A percentile compares a stretch with the other conserved stretches of the same genome.
Evolutionary conservation across 2,113 vertebrate species (phyloP).

Genomic region (Brevimyrus niger): DNA sequence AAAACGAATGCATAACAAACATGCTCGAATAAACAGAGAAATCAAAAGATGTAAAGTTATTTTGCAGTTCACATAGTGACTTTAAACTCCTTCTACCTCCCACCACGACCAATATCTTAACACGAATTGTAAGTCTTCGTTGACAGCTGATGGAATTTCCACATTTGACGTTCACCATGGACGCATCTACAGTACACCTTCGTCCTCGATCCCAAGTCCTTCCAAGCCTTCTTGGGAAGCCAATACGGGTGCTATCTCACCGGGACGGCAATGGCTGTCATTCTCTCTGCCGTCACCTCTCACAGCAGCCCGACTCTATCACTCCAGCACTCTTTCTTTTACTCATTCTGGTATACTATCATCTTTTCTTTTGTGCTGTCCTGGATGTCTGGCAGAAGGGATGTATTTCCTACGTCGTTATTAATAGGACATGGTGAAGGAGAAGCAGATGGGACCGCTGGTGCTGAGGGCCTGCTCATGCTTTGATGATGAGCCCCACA

Average conservation of each 20-base stretch:
- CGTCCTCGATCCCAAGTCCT: neutral
- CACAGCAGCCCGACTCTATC: neutral
- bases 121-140: neutral
- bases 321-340: slow-evolving; percentile 26
- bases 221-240: neutral
- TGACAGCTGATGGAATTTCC: neutral
- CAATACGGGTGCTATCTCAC: neutral
- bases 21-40: neutral
- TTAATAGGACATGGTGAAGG: slow-evolving; percentile 52
- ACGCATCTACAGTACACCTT: neutral
- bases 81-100: neutral
- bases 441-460: slow-evolving; percentile 46
- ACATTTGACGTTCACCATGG: neutral
- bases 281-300: slow-evolving; percentile 29
- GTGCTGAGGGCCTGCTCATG: slow-evolving; percentile 30
- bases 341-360: slow-evolving; percentile 37
- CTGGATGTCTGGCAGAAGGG: slow-evolving; percentile 47
- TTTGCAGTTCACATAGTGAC: neutral
- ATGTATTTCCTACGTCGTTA: slow-evolving; percentile 51
- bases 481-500: slow-evolving; percentile 38
- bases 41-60: neutral
- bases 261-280: slow-evolving; percentile 36
- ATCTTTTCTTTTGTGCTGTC: slow-evolving; percentile 47
- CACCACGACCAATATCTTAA: neutral
- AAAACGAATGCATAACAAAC: neutral